Base-by-base conservation (phyloP, 2,797 vertebrate species). In the Vultur gryphus region DNA sequence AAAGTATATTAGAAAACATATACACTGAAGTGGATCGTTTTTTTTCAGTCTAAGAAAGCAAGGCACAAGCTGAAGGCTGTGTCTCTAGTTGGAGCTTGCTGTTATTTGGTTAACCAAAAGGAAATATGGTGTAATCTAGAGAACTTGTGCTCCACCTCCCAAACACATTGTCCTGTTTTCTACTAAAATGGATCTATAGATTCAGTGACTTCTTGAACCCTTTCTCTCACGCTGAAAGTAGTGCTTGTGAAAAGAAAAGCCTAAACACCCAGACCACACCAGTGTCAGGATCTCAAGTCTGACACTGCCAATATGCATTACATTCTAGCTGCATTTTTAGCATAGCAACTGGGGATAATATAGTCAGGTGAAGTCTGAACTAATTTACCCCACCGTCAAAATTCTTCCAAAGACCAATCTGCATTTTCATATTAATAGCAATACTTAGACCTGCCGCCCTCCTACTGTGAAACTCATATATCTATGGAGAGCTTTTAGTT, bases 351-450 rank as follows among this genome's bases (percentile, higher is more conserved):
- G 41, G 49, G 84, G 86, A 96, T 90, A 96, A 97, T 69, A 91
- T 31, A 95, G 86, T 95, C 95, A 91, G 92, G 91, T 91, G 91
- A 96, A 97, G 97, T 94, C 85, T 96, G 89, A 98, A 96, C 87
- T 95, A 95, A 95, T 94, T 97, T 96, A 96, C 58, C 37, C 54
- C 94, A 95, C 61, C 10, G 11, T 91, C 90, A 97, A 97, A 96
- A 95, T 95, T 95, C 88, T 89, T 94, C 89, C 82, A 59, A 95
- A 93, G 84, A 84, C 72, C 81, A 93, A 66, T 89, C 25, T 78
- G 57, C 80, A 69, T 95, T 97, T 94, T 85, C 72, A 49, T 85
- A 87, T 81, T 94, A 95, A 90, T 55, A 89, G 62, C 70, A 96
- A 88, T 37, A 41, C 91, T 95, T 89, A 93, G 91, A 94, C 62